Evolutionary conservation across 2,888 invertebrate genomes (phyloP), one percentile per base, ranked within the genome.

Genomic region (Dascillus cervinus): DNA sequence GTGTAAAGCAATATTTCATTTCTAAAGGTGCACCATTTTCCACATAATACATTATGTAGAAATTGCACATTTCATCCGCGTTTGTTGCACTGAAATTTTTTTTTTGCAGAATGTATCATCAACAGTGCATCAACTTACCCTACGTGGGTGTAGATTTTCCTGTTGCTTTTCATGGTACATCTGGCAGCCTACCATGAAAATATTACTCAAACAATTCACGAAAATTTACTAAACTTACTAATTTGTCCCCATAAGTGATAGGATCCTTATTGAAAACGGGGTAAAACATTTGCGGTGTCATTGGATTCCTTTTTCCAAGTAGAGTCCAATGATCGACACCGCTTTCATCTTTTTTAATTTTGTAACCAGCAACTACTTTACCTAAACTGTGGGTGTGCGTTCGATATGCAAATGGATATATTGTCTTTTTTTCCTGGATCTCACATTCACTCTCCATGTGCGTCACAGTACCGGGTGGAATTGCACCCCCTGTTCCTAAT

Each of bases 361-460:
- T 73, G 64, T 87, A 94, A 1, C 92, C 94, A 0, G 86, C 72
- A 0, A 94, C 92, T 1, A 86, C 78, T 58, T 75, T 77, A 1
- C 83, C 90, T 32, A 95, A 73, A 12, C 78, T 72, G 55, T 98
- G 97, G 0, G 97, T 95, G 58, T 98, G 97, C 0, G 87, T 87
- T 41, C 97, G 76, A 67, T 87, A 97, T 0, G 94, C 95, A 66
- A 98, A 91, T 1, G 97, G 98, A 69, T 94, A 79, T 26, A 98
- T 77, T 3, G 76, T 75, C 60, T 91, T 88, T 31, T 85, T 71
- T 56, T 90, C 88, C 2, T 66, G 67, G 25, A 92, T 75, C 32
- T 70, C 69, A 64, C 97, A 98, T 0, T 89, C 83, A 0, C 89
- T 78, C 66, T 98, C 97, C 87, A 98, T 88, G 51, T 88, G 77